Evolutionary conservation across 2,888 invertebrate genomes (phyloP).

Genomic region (Byasa hedistus): DNA sequence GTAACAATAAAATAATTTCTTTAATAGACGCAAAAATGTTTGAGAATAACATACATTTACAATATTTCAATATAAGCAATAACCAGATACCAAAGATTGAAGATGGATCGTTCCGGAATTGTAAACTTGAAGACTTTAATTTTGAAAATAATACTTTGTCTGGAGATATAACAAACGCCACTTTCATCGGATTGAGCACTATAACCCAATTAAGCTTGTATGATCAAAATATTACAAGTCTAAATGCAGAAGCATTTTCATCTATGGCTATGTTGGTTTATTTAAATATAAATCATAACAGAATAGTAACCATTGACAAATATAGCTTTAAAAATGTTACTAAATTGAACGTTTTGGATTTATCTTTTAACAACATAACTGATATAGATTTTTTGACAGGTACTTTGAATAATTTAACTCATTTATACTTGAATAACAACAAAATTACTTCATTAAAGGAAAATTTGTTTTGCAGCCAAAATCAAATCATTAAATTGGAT

Average conservation of each 20-base stretch:
- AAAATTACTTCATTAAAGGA: slow-evolving; percentile 43
- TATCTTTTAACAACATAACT: slow-evolving; percentile 55
- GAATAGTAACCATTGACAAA: slow-evolving; percentile 47
- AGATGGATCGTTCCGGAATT: slow-evolving; percentile 53
- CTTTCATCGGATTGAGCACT: slow-evolving; percentile 52
- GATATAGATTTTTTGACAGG: slow-evolving; percentile 50
- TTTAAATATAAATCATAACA: slow-evolving; percentile 59
- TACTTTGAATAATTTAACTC: slow-evolving; percentile 47
- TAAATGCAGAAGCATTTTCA: slow-evolving; percentile 52
- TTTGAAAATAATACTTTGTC: slow-evolving; percentile 55
- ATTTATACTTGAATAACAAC: slow-evolving; percentile 56
- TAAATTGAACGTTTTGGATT: slow-evolving; percentile 48
- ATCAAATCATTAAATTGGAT: slow-evolving; percentile 50
- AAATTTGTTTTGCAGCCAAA: slow-evolving; percentile 49
- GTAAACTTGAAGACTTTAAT: slow-evolving; percentile 48
- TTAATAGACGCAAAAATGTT: slow-evolving; percentile 55
- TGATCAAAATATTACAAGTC: slow-evolving; percentile 48
- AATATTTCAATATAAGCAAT: slow-evolving; percentile 51
- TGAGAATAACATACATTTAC: slow-evolving; percentile 48
- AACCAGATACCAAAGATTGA: slow-evolving; percentile 53
- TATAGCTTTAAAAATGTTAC: slow-evolving; percentile 45
- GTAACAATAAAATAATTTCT: slow-evolving; percentile 53
- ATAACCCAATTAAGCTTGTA: slow-evolving; percentile 49
- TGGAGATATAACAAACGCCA: slow-evolving; percentile 47
- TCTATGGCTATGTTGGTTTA: slow-evolving; percentile 41